These are phyloP conservation scores for Steromphala cineraria DNA, from an alignment of 2,888 invertebrate species.

Conservation along the genomic window DNA sequence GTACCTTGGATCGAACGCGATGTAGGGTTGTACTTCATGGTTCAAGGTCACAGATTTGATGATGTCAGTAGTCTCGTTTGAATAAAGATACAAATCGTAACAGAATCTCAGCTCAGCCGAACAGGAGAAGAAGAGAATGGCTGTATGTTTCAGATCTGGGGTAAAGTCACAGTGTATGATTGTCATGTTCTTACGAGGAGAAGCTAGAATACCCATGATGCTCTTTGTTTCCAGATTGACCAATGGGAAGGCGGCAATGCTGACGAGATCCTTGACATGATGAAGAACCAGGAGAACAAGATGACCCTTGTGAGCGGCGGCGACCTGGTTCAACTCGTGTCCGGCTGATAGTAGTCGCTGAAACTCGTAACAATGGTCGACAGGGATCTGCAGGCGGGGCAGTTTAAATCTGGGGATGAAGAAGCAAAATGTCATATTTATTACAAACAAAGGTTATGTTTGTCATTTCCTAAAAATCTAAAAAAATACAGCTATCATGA, in stretches of 20 bases:
- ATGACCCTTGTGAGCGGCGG: conserved; percentile 24
- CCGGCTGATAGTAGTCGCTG: conserved; percentile 19
- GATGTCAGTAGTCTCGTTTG: conserved; percentile 31
- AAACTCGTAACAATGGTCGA: conserved; percentile 21
- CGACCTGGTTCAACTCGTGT: conserved; percentile 33
- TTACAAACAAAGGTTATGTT: too few relatives aligned
- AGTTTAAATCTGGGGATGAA: conserved; percentile 31
- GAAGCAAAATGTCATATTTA: not conserved
- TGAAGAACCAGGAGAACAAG: conserved; percentile 37
- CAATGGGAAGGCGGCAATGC: conserved; percentile 33
- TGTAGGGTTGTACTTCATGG: conserved; percentile 45
- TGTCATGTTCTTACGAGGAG: conserved; percentile 41
- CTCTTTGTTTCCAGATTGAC: conserved; percentile 22
- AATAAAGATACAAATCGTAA: conserved; percentile 43
- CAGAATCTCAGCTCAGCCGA: conserved; percentile 27
- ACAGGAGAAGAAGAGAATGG: conserved; percentile 39
- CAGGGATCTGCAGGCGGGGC: conserved; percentile 22
- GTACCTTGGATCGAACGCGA: conserved; percentile 46
- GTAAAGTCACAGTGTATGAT: conserved; percentile 43
- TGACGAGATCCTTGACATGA: conserved; percentile 30
- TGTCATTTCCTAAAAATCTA: too few relatives aligned
- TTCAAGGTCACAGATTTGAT: conserved; percentile 34
- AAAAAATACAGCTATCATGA: too few relatives aligned
- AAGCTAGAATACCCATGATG: conserved; percentile 27
- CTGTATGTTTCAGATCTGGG: conserved; percentile 37